Evolutionary conservation across 1,140 invertebrate species (phyloP).

Genomic region (Drosophila tsacasi): DNA sequence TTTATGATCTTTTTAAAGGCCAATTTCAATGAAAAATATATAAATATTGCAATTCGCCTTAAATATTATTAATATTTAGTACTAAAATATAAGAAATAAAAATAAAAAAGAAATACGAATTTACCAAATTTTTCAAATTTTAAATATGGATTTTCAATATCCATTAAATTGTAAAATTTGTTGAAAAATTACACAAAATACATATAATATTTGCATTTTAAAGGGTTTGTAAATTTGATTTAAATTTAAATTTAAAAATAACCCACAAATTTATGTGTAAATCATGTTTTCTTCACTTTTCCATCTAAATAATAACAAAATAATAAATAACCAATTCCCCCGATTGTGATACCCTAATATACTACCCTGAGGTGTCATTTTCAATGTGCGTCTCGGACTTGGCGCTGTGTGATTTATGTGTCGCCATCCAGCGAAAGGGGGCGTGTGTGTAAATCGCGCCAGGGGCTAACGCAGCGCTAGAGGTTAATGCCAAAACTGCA

Average conservation of each 20-base stretch:
- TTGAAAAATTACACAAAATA: too few relatives aligned
- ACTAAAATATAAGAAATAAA: too few relatives aligned
- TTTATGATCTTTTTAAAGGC: background rate
- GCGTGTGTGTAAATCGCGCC: slow-evolving; percentile 43
- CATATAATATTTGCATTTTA: too few relatives aligned
- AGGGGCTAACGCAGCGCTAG: background rate
- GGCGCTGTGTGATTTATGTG: slow-evolving; percentile 67
- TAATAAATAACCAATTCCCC: too few relatives aligned
- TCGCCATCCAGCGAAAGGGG: slow-evolving; percentile 50
- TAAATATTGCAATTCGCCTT: too few relatives aligned
- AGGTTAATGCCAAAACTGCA: slow-evolving; percentile 21
- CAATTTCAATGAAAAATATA: too few relatives aligned
- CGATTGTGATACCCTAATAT: background rate
- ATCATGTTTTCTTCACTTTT: background rate
- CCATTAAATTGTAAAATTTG: too few relatives aligned
- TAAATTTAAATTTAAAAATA: background rate
- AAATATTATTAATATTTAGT: too few relatives aligned
- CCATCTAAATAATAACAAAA: background rate
- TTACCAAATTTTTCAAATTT: too few relatives aligned
- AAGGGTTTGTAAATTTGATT: too few relatives aligned
- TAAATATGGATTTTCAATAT: too few relatives aligned
- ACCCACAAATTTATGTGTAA: background rate
- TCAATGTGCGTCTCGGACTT: slow-evolving; percentile 37
- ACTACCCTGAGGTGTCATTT: slow-evolving; percentile 1
- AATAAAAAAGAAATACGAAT: too few relatives aligned